A percentile compares a stretch with the other conserved stretches of the same genome.
phyloP scores from a whole-genome alignment of 1,140 invertebrate species.

The Pomacea maculata region DNA sequence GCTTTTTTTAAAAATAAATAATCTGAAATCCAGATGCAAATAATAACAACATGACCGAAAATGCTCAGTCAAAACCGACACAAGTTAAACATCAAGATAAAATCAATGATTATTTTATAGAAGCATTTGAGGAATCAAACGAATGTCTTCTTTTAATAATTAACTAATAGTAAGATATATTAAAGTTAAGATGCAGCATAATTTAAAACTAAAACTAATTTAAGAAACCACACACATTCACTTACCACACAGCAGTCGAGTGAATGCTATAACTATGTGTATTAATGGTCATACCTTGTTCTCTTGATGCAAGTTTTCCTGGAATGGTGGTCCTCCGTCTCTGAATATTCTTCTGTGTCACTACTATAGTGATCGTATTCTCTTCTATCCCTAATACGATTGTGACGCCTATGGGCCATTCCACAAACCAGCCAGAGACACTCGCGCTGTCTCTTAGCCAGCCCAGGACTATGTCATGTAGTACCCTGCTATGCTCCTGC shows the following conservation, averaged over 20 bases:
- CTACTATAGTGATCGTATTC: conserved; percentile 63
- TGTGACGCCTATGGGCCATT: conserved; percentile 36
- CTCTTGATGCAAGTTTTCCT: conserved; percentile 63
- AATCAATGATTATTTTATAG: too few relatives aligned
- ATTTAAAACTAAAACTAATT: too few relatives aligned
- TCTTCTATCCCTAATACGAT: conserved; percentile 30
- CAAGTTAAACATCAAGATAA: too few relatives aligned
- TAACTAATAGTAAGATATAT: neutral
- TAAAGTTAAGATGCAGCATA: neutral
- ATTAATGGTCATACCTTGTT: conserved; percentile 50
- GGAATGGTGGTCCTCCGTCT: conserved; percentile 57
- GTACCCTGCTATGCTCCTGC: neutral
- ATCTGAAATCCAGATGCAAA: neutral
- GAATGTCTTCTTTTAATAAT: conserved; percentile 8
- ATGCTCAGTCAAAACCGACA: too few relatives aligned
- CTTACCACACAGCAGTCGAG: too few relatives aligned
- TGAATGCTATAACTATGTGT: neutral
- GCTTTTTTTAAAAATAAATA: neutral
- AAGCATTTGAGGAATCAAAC: neutral
- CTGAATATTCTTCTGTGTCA: conserved; percentile 64
- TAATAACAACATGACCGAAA: too few relatives aligned
- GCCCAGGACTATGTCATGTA: too few relatives aligned
- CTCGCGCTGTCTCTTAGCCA: too few relatives aligned
- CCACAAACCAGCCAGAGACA: conserved; percentile 19
- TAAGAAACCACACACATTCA: too few relatives aligned